Evolutionary conservation across 1,140 invertebrate species (phyloP).

Genomic region (Zaprionus inermis): DNA sequence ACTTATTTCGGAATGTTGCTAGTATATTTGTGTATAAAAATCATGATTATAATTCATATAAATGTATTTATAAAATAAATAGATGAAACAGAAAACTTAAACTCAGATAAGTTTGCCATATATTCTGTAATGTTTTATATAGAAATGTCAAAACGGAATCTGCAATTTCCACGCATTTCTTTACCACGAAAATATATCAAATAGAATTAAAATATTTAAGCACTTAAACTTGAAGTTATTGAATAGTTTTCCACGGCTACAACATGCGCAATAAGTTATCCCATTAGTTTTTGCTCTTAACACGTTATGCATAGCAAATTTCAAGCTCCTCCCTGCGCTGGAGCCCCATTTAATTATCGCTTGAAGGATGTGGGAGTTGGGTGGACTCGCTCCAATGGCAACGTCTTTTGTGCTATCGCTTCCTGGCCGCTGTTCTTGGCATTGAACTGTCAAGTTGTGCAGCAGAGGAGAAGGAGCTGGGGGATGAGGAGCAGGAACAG

Average conservation of each 20-base stretch:
- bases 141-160: neutral
- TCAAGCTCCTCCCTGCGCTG: neutral
- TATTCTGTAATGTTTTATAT: no score
- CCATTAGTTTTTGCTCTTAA: neutral
- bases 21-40: no score
- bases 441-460: conserved; percentile 42
- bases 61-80: no score
- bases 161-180: no score
- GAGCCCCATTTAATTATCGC: conserved; percentile 19
- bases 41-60: no score
- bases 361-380: neutral
- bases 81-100: no score
- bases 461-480: neutral
- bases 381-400: no score
- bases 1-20: no score
- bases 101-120: no score
- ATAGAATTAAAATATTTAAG: neutral
- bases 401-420: conserved; percentile 1
- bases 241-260: neutral
- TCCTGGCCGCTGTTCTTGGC: conserved; percentile 37
- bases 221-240: neutral
- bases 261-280: neutral
- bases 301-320: conserved; percentile 3
- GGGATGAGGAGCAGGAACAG: neutral
- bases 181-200: no score